phyloP scores from a whole-genome alignment of 2,888 invertebrate genomes.

The Drosophila mulleri region DNA sequence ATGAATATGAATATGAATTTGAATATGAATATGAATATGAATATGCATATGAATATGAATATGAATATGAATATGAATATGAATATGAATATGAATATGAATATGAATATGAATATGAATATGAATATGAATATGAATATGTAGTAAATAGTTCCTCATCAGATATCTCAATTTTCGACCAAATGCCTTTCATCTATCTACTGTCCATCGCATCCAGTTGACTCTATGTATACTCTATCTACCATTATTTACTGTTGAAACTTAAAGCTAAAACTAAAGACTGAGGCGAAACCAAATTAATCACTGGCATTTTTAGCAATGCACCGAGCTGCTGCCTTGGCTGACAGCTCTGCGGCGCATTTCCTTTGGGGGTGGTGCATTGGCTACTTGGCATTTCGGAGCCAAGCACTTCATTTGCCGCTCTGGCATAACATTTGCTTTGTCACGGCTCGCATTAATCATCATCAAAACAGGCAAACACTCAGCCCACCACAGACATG shows the following conservation, averaged over 20 bases:
- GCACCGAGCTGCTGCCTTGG: slow-evolving; percentile 35
- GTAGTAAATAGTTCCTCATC: background rate
- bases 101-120: slow-evolving; percentile 10
- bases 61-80: slow-evolving; percentile 17
- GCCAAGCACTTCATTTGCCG: slow-evolving; percentile 57
- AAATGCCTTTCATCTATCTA: background rate
- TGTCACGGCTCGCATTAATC: slow-evolving; percentile 78
- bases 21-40: slow-evolving; percentile 7
- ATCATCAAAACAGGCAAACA: slow-evolving; percentile 62
- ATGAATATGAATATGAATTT: slow-evolving; percentile 9
- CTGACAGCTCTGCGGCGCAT: slow-evolving; percentile 23
- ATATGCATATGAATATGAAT: slow-evolving; percentile 4
- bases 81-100: slow-evolving; percentile 9
- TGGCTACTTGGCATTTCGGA: slow-evolving; percentile 21
- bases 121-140: slow-evolving; percentile 4
- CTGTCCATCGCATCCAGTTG: background rate
- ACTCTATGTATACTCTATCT: background rate
- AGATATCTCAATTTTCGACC: background rate
- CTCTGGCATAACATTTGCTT: slow-evolving; percentile 69
- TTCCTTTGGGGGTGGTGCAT: slow-evolving; percentile 14
- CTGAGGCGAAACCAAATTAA: slow-evolving; percentile 41
- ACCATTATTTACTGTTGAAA: slow-evolving; percentile 29
- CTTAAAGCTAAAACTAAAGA: slow-evolving; percentile 18
- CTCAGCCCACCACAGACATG: slow-evolving; percentile 41
- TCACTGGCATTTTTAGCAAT: slow-evolving; percentile 35